These are phyloP conservation scores for Andrena bucephala DNA, from an alignment of 2,888 invertebrate species.

Conservation along the genomic window DNA sequence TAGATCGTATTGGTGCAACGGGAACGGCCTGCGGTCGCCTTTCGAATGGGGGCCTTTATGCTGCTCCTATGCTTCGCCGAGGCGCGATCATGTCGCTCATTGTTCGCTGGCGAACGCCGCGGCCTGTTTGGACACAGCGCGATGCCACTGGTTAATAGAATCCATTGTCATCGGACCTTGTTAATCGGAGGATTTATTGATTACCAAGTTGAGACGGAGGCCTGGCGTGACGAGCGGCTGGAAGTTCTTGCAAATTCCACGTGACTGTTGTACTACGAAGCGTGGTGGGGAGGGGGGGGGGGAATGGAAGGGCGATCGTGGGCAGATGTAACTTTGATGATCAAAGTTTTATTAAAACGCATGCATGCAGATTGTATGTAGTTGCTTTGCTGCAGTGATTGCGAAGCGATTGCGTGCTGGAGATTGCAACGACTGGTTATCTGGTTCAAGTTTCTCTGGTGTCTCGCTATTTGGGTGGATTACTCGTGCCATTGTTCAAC, in stretches of 20 bases:
- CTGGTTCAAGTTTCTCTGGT: not conserved
- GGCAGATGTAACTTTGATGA: not conserved
- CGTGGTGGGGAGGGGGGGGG: too few relatives aligned
- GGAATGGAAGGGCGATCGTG: too few relatives aligned
- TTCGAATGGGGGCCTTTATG: not conserved
- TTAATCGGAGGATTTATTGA: not conserved
- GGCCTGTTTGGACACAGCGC: not conserved
- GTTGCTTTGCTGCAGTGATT: not conserved
- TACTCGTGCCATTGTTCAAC: not conserved
- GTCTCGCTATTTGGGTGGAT: not conserved
- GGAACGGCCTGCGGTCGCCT: slow-evolving; percentile 10
- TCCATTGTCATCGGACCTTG: not conserved
- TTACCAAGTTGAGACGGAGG: not conserved
- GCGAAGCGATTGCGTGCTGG: not conserved
- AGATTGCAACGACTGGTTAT: not conserved
- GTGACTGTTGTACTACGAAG: not conserved
- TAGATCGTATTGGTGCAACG: not conserved
- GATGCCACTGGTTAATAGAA: not conserved
- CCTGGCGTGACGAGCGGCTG: not conserved
- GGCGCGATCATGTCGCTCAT: slow-evolving; percentile 15
- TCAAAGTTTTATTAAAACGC: slow-evolving; percentile 1
- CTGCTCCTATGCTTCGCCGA: too few relatives aligned
- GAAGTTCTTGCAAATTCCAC: not conserved
- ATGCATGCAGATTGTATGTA: not conserved
- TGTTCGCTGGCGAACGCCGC: not conserved